Evolutionary conservation across 2,113 vertebrate species (phyloP).

Genomic region (Stegostoma tigrinum): DNA sequence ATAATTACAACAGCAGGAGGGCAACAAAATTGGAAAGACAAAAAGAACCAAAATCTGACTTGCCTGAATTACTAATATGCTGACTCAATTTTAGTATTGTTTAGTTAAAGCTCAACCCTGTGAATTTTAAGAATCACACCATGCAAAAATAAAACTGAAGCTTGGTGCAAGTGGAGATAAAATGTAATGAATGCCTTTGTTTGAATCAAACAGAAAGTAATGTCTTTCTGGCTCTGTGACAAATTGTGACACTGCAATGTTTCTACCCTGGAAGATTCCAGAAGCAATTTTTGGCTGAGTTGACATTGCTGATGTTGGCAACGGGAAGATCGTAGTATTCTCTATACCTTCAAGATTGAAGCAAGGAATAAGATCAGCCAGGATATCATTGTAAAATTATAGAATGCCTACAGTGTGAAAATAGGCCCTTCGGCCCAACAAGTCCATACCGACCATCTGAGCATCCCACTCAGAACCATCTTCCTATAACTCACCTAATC

Average conservation of each 20-base stretch:
- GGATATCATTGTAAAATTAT: too few relatives aligned
- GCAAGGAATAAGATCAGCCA: background rate
- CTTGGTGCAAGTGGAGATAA: background rate
- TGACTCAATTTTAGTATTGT: background rate
- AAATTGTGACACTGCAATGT: background rate
- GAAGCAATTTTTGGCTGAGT: background rate
- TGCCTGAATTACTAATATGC: constrained; percentile 26
- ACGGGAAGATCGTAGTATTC: background rate
- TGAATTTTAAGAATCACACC: background rate
- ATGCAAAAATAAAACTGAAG: background rate
- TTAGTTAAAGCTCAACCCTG: background rate
- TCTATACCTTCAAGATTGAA: background rate
- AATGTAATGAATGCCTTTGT: background rate
- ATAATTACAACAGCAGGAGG: constrained; percentile 28
- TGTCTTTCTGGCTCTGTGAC: background rate
- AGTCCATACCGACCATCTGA: too few relatives aligned
- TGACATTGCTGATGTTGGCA: background rate
- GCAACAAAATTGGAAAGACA: constrained; percentile 3
- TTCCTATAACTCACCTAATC: too few relatives aligned
- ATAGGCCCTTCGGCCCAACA: too few relatives aligned
- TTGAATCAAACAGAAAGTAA: background rate
- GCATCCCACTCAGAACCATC: too few relatives aligned
- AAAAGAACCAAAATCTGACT: background rate
- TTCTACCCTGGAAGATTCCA: background rate
- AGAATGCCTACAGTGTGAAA: too few relatives aligned